These are phyloP conservation scores for Scytalopus superciliaris DNA, from an alignment of 2,113 vertebrate species.

Conservation along the genomic window DNA sequence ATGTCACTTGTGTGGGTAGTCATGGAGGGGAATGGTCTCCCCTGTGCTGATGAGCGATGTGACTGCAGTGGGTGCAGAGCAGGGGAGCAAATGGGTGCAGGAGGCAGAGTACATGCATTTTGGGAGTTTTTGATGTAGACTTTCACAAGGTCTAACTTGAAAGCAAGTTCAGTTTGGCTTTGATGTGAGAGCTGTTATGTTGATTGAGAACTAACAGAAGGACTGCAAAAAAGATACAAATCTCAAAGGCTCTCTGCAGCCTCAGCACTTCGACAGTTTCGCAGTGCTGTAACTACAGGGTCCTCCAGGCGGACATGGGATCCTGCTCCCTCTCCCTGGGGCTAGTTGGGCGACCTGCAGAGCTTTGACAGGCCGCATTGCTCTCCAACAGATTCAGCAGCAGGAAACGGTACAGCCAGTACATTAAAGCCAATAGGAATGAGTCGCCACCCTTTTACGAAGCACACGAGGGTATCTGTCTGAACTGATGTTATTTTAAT, in stretches of 20 bases:
- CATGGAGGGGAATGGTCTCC: background rate
- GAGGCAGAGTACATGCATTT: rapidly evolving
- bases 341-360: rapidly evolving
- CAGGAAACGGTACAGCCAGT: background rate
- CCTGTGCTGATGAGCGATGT: rapidly evolving
- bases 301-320: rapidly evolving
- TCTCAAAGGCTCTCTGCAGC: too few species aligned
- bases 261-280: background rate
- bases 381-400: background rate
- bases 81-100: background rate
- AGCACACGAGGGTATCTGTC: background rate
- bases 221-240: background rate
- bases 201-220: background rate
- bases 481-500: rapidly evolving
- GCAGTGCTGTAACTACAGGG: background rate
- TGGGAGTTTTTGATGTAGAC: background rate
- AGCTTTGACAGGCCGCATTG: rapidly evolving
- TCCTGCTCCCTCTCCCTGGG: background rate
- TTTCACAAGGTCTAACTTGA: background rate
- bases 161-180: background rate
- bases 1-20: background rate
- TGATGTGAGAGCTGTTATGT: background rate
- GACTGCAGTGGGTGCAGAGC: background rate
- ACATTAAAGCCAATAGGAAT: rapidly evolving
- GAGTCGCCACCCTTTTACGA: background rate